Base-by-base conservation (phyloP, 2,797 vertebrate genomes). In the Labroides dimidiatus region DNA sequence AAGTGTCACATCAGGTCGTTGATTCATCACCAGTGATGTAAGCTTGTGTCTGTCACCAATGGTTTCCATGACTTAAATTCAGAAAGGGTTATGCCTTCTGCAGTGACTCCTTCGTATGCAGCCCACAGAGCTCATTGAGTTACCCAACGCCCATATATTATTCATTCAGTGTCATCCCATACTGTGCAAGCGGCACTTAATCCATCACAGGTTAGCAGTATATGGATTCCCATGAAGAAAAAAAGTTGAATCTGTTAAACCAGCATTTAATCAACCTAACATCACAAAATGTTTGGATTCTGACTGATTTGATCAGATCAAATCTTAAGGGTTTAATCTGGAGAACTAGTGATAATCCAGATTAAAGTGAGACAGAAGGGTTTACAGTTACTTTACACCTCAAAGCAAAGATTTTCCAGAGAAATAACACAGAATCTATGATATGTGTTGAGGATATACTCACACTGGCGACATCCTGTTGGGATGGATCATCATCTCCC, bases 81-180 rank as follows among this genome's bases (percentile, higher is more conserved):
- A 10, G 42, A 41, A 66, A 23, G 39, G 23, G 43, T 10, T 48
- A 66, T 36, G 12, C 48, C 24, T 45, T 13, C 41, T 72, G 55
- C 45, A 52, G 68, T 65, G 63, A 80, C 77, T 72, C 65, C 73
- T 73, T 87, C 77, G 83, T 75, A 81, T 69, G 45, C 51, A 75
- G 64, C 67, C 20, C 71, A 71, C 47, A 2, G 33, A 61, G 42
- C 82, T 92, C 86, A 87, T 91, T 88, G 83, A 71, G 89, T 94
- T 93, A 91, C 91, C 70, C 50, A 39, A 0, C 49, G 70, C 53
- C 60, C 87, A 93, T 95, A 16, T 61, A 94, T 95, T 91, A 94
- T 95, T 94, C 76, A 95, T 84, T 44, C 19, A 21, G 80, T 84
- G 92, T 92, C 88, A 94, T 92, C 82, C 87, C 89, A 94, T 92